Conservation (phyloP, 2,113 vertebrate genomes). For the Halcyon senegalensis region DNA sequence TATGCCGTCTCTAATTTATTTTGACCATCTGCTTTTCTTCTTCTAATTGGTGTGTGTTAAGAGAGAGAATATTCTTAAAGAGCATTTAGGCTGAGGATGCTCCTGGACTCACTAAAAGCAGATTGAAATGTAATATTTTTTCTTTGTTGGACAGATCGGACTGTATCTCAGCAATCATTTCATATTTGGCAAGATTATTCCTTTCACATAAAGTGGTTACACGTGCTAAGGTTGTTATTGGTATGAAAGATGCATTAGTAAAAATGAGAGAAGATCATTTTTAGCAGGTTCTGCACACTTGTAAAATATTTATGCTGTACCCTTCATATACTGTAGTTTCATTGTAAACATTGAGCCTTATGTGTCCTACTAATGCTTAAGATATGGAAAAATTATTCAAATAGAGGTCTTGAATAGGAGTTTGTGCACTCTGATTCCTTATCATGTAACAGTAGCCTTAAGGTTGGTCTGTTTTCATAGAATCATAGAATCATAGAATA, state of each 20-base stretch:
- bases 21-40: slow-evolving; percentile 60
- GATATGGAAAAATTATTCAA: background rate
- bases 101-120: slow-evolving; percentile 23
- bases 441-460: background rate
- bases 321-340: background rate
- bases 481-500: too few species aligned
- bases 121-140: slow-evolving; percentile 33
- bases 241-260: background rate
- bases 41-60: slow-evolving; percentile 20
- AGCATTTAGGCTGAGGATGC: background rate
- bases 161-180: slow-evolving; percentile 33
- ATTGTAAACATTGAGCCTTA: background rate
- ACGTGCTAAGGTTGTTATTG: background rate
- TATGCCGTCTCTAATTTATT: slow-evolving; percentile 46
- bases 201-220: background rate
- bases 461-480: background rate
- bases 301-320: slow-evolving; percentile 19
- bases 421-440: background rate
- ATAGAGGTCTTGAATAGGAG: background rate
- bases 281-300: background rate
- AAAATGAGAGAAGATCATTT: slow-evolving; percentile 26
- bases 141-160: background rate
- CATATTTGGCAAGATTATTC: background rate
- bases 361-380: background rate
- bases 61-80: background rate